Base-by-base conservation (phyloP, 2,113 vertebrate genomes). In the Cyanoramphus novaezelandiae region DNA sequence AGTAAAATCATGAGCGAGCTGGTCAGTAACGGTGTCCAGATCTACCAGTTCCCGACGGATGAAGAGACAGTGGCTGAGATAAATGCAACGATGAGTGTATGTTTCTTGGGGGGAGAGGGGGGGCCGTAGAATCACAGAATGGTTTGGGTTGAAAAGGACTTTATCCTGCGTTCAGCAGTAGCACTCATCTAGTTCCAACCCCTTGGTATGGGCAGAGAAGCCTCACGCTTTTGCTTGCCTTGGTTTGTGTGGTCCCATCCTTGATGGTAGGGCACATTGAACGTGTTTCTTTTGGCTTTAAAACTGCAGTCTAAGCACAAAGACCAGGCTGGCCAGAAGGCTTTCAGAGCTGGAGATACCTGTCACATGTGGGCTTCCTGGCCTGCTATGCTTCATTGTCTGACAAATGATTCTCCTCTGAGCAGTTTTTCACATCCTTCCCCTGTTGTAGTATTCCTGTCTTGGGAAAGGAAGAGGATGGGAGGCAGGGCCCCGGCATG, bases 1-100 rank as follows among this genome's bases (percentile, higher is more conserved):
- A 98, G 98, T 53, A 98, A 98, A 97, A 98, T 98, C 93, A 98
- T 98, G 98, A 98, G 98, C 0, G 98, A 98, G 82, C 96, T 98
- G 28, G 98, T 98, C 84, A 98, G 98, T 97, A 98, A 98, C 3
- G 98, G 98, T 0, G 98, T 98, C 59, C 98, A 98, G 97, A 98
- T 98, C 90, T 98, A 98, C 86, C 98, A 98, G 96, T 98, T 98
- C 82, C 98, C 98, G 0, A 98, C 98, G 0, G 98, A 98, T 7
- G 98, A 98, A 79, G 98, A 98, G 90, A 98, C 98, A 0, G 98
- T 98, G 93, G 98, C 98, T 0, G 98, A 98, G 96, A 98, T 98
- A 33, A 98, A 98, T 1, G 98, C 98, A 10, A 98, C 98, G 0
- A 98, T 98, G 98, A 98, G 98, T 3, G 98, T 98, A 98, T 77